phyloP scores from a whole-genome alignment of 2,888 invertebrate species.

The Rutpela maculata region DNA sequence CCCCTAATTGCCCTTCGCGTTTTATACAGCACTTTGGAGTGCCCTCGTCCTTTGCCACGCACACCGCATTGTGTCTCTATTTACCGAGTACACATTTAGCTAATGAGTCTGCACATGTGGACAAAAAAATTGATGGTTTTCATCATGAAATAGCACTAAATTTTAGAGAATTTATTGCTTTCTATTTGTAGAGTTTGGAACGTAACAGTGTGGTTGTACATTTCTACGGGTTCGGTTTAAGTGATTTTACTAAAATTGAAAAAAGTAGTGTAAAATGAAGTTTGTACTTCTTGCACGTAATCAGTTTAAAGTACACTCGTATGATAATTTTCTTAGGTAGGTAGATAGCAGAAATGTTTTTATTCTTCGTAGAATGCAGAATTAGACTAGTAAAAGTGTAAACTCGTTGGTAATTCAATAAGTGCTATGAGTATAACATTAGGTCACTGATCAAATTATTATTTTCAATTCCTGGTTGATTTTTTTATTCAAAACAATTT shows the following conservation, averaged over 20 bases:
- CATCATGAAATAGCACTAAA: background rate
- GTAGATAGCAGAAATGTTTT: too few species aligned
- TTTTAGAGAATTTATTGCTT: slow-evolving; percentile 8
- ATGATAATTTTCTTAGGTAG: background rate
- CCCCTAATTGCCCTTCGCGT: slow-evolving; percentile 49
- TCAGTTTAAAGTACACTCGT: background rate
- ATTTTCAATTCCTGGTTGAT: too few species aligned
- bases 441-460: too few species aligned
- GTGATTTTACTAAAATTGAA: background rate
- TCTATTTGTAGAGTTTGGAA: background rate
- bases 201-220: background rate
- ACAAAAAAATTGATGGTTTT: slow-evolving; percentile 5
- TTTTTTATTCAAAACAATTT: too few species aligned
- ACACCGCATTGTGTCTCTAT: slow-evolving; percentile 17
- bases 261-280: background rate
- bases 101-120: slow-evolving; percentile 17
- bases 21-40: slow-evolving; percentile 38
- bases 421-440: too few species aligned
- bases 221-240: background rate
- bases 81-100: slow-evolving; percentile 11
- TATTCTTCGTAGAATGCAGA: too few species aligned
- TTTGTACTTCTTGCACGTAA: background rate
- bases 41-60: slow-evolving; percentile 11
- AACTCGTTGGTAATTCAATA: too few species aligned
- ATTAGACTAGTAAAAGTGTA: too few species aligned